Evolutionary conservation across 2,113 vertebrate genomes (phyloP).

Genomic region (Perognathus longimembris): DNA sequence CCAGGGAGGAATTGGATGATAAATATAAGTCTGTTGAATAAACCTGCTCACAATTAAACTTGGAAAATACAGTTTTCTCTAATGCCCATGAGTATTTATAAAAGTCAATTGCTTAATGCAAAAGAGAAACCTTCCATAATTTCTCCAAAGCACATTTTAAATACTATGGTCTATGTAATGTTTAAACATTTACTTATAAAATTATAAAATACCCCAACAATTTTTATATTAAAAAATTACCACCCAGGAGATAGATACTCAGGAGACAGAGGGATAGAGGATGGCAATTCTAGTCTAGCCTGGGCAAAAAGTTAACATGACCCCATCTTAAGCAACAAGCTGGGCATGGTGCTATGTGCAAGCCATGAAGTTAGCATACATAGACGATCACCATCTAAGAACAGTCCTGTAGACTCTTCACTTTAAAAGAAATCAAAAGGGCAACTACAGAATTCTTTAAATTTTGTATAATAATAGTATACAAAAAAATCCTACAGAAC

Average conservation of each 20-base stretch:
- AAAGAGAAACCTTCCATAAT: background rate
- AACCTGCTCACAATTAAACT: background rate
- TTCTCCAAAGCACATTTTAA: background rate
- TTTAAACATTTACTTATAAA: slow-evolving; percentile 20
- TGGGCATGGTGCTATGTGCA: too few relatives aligned
- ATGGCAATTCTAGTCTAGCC: too few relatives aligned
- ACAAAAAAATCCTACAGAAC: background rate
- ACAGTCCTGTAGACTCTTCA: background rate
- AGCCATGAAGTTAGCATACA: too few relatives aligned
- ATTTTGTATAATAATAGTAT: background rate
- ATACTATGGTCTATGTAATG: background rate
- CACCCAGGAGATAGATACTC: too few relatives aligned
- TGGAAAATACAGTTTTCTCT: slow-evolving; percentile 16
- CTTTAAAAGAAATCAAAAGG: background rate
- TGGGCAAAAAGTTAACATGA: too few relatives aligned
- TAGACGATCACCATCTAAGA: too few relatives aligned
- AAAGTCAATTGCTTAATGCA: background rate
- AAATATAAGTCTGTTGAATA: background rate
- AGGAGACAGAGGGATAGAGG: too few relatives aligned
- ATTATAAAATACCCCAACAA: background rate
- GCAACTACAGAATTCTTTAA: background rate
- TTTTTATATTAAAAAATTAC: background rate
- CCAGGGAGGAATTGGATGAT: background rate
- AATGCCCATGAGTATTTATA: background rate
- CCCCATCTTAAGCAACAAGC: too few relatives aligned